Base-by-base conservation (phyloP, 2,113 vertebrate species). In the Speoplatyrhinus poulsoni region DNA sequence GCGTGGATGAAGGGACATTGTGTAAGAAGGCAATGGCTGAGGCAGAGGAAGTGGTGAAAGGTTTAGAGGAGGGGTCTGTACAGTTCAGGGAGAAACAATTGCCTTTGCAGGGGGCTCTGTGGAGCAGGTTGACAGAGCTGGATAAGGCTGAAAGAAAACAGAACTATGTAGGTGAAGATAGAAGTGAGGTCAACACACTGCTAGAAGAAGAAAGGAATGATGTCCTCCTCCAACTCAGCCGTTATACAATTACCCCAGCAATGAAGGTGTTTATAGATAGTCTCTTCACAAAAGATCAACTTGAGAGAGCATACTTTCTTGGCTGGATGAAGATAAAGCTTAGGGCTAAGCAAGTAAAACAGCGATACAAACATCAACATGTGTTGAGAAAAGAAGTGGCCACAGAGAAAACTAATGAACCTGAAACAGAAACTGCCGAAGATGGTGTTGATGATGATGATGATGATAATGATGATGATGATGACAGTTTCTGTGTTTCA, bases 311-410 rank as follows among this genome's bases (percentile, higher is more conserved):
- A n/a, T 91, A 75, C 64, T 93, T 92, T 49, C 82, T 93, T 10
- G 80, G 26, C 50, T 91, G 89, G 90, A 85, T 93, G 82, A 92
- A 74, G 61, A 55, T 89, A 26, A 86, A 60, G 62, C 86, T 93
- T 61, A 9, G 70, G 9, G 59, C 56, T 4, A 79, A 70, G 17
- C 84, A 89, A 77, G 66, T 12, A n/a, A 53, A 78, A 73, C 76
- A 70, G n/a, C 41, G 67, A 62, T 77, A 83, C 8, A 16, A 60
- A n/a, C 6, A 15, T 15, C 12, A 15, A 12, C 58, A 33, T 12
- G 58, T 3, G 15, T 36, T 19, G 7, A 6, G 41, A 62, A 17
- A 12, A n/a, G 46, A 48, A 19, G 17, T 48, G 17, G 36, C 36
- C 36, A 63, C 10, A 63, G 46, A 66, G 60, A 41, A 16, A 1